phyloP scores from a whole-genome alignment of 2,888 invertebrate species.

The Erpobdella octoculata region DNA sequence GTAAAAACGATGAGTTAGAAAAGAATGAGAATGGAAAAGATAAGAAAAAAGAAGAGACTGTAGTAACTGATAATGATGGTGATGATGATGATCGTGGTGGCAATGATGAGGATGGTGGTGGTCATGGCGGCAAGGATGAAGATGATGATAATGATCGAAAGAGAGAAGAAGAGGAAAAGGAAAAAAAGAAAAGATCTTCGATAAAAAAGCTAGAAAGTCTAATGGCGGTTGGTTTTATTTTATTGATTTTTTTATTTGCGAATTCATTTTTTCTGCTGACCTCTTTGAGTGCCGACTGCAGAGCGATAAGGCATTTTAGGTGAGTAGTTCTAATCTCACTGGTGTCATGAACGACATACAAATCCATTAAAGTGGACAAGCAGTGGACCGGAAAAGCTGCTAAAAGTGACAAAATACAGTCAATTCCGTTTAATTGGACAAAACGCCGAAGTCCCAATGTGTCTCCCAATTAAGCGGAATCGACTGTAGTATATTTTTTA shows the following conservation, averaged over 20 bases:
- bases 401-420: too few species aligned
- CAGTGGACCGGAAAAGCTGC: too few species aligned
- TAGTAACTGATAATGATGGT: not conserved
- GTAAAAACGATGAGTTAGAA: not conserved
- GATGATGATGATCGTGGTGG: not conserved
- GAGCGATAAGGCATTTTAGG: not conserved
- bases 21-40: not conserved
- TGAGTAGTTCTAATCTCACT: not conserved
- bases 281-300: not conserved
- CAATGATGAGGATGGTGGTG: slow-evolving; percentile 6
- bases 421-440: too few species aligned
- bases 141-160: not conserved
- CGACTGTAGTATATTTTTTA: too few species aligned
- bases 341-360: not conserved
- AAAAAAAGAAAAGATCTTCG: not conserved
- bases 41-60: not conserved
- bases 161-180: not conserved
- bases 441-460: too few species aligned
- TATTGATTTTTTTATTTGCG: not conserved
- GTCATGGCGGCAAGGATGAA: not conserved
- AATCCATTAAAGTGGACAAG: too few species aligned
- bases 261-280: not conserved
- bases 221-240: not conserved
- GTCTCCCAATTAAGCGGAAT: too few species aligned
- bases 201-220: slow-evolving; percentile 1